Percentiles rank a stretch among this genome's conserved stretches.
phyloP scores from a whole-genome alignment of 2,888 invertebrate species.

The Amphipyra tragopoginis region DNA sequence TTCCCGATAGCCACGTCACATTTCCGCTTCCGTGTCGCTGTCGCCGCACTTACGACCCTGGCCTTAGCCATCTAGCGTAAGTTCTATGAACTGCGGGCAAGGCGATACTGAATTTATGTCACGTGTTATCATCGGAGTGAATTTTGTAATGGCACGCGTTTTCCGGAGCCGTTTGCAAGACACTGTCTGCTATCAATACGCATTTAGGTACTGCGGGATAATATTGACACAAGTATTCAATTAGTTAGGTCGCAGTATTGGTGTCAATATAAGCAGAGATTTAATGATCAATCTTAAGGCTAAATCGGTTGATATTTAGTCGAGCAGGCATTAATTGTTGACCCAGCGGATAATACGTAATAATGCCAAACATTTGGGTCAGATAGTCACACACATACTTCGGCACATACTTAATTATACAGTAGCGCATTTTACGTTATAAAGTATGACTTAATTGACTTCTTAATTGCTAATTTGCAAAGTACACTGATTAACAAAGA shows the following conservation, averaged over 20 bases:
- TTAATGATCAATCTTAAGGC: conserved; percentile 4
- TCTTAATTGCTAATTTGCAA: conserved; percentile 16
- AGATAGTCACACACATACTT: neutral
- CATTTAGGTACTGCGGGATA: conserved; percentile 9
- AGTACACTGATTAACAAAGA: neutral
- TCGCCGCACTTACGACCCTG: conserved; percentile 37
- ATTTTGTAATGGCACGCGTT: conserved; percentile 83
- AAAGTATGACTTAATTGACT: conserved; percentile 10
- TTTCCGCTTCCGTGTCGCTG: conserved; percentile 38
- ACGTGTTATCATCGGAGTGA: conserved; percentile 79
- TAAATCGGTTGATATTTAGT: conserved; percentile 21
- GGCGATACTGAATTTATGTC: conserved; percentile 85
- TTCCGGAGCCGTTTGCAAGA: conserved; percentile 71
- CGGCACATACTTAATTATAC: conserved; percentile 14
- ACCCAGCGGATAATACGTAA: neutral
- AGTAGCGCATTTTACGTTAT: conserved; percentile 5
- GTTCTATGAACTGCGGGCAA: conserved; percentile 84
- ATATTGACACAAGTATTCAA: conserved; percentile 40
- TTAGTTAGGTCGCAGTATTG: conserved; percentile 42
- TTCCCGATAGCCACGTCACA: conserved; percentile 9
- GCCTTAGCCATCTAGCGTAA: conserved; percentile 69
- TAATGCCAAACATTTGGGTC: conserved; percentile 33
- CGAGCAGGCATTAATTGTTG: conserved; percentile 12
- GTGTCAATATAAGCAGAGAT: conserved; percentile 36
- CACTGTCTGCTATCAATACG: conserved; percentile 27